Conservation (phyloP, 2,888 invertebrate species). For the Anticlea derivata region DNA sequence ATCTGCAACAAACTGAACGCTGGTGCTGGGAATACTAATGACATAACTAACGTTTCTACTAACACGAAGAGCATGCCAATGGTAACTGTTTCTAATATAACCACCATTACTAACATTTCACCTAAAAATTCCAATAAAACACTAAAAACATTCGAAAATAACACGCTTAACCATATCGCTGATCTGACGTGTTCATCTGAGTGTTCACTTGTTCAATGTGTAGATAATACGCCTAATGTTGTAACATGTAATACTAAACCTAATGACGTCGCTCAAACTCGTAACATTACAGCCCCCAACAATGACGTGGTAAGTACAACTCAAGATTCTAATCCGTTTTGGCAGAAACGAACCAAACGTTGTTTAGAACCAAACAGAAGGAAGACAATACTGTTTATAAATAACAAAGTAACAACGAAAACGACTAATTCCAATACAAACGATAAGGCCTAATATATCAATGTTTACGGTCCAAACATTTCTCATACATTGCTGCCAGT, state of each 20-base stretch:
- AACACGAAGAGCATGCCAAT: conserved; percentile 79
- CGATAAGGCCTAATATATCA: conserved; percentile 44
- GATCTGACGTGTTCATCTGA: conserved; percentile 58
- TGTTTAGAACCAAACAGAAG: conserved; percentile 74
- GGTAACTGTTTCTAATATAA: conserved; percentile 84
- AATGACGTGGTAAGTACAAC: conserved; percentile 68
- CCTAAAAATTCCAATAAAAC: conserved; percentile 79
- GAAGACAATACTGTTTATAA: conserved; percentile 78
- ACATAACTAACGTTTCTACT: conserved; percentile 62
- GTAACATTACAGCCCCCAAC: conserved; percentile 55
- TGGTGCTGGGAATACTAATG: conserved; percentile 75
- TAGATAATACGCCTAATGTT: conserved; percentile 47
- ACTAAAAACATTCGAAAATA: conserved; percentile 59
- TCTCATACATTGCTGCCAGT: conserved; percentile 67
- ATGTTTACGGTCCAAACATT: conserved; percentile 46
- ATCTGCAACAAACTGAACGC: conserved; percentile 75
- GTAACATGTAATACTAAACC: conserved; percentile 48
- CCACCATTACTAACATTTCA: conserved; percentile 81
- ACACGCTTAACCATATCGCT: conserved; percentile 57
- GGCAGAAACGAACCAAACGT: conserved; percentile 73
- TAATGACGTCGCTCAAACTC: conserved; percentile 48
- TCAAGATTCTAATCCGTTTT: conserved; percentile 77
- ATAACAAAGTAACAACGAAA: conserved; percentile 72
- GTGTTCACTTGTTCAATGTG: conserved; percentile 53
- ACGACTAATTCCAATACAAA: conserved; percentile 50